A percentile compares a stretch with the other conserved stretches of the same genome.
Evolutionary conservation across 2,888 invertebrate genomes (phyloP).

Genomic region (Boloria euphrosyne): DNA sequence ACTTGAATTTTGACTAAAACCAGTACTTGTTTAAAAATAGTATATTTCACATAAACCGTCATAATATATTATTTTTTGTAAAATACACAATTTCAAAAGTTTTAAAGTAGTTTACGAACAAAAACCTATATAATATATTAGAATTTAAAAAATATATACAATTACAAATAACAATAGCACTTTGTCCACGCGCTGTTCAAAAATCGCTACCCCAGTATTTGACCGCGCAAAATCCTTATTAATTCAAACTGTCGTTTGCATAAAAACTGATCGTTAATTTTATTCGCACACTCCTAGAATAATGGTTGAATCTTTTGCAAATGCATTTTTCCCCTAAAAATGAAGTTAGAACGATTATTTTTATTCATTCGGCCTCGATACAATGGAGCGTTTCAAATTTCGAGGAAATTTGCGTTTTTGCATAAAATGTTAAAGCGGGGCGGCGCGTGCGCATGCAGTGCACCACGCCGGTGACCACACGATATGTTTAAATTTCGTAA

Average conservation of each 20-base stretch:
- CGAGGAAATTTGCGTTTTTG: slow-evolving; percentile 82
- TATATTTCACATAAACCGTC: too few relatives aligned
- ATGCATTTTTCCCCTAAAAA: slow-evolving; percentile 71
- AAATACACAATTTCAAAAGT: too few relatives aligned
- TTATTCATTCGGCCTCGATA: slow-evolving; percentile 65
- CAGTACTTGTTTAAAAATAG: too few relatives aligned
- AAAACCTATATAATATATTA: too few relatives aligned
- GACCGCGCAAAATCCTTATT: slow-evolving; percentile 67
- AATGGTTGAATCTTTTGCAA: slow-evolving; percentile 55
- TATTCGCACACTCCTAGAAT: slow-evolving; percentile 61
- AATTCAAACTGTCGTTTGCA: slow-evolving; percentile 68
- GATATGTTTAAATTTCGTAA: neutral
- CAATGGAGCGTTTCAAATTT: slow-evolving; percentile 82
- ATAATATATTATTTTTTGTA: too few relatives aligned
- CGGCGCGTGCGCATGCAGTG: slow-evolving; percentile 65
- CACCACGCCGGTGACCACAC: slow-evolving; percentile 48
- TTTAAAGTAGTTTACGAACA: too few relatives aligned
- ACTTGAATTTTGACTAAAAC: too few relatives aligned
- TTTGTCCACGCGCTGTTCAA: slow-evolving; percentile 40
- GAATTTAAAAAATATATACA: too few relatives aligned
- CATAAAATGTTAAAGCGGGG: slow-evolving; percentile 70
- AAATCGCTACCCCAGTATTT: slow-evolving; percentile 56
- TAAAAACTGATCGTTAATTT: slow-evolving; percentile 75
- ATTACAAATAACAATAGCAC: neutral
- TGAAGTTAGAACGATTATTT: slow-evolving; percentile 72